phyloP scores from a whole-genome alignment of 2,888 invertebrate genomes.

The Slavum lentiscoides region DNA sequence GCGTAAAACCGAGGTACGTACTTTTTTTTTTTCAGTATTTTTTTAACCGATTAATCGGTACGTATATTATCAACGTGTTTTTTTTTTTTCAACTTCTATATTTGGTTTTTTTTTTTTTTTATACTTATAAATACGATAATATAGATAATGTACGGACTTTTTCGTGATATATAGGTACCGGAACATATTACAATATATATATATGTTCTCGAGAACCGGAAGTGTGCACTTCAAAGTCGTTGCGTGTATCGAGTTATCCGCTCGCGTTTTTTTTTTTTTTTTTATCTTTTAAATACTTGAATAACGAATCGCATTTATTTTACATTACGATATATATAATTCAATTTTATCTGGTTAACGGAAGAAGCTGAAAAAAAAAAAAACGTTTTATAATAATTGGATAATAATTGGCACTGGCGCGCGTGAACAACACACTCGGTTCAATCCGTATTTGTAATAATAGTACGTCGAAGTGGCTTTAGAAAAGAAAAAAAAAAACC shows the following conservation, averaged over 20 bases:
- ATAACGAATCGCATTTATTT: neutral
- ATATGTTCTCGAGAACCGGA: constrained; percentile 20
- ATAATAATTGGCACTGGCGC: no score
- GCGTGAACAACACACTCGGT: no score
- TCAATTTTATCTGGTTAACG: constrained; percentile 4
- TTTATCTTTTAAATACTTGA: constrained; percentile 23
- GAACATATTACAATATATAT: no score
- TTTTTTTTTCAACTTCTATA: no score
- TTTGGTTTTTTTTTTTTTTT: no score
- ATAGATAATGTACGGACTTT: no score
- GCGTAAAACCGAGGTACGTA: neutral
- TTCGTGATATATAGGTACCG: neutral
- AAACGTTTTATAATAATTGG: no score
- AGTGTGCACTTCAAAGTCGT: constrained; percentile 8
- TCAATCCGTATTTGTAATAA: no score
- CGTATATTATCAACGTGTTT: neutral
- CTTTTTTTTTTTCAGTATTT: neutral
- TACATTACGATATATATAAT: neutral
- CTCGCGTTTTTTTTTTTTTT: neutral
- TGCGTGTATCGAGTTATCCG: no score
- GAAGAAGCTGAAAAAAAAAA: neutral
- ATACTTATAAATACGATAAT: neutral
- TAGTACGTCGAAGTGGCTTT: no score
- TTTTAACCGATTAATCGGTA: no score
- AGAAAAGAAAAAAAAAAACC: no score